Conservation (phyloP, 2,113 vertebrate species). For the Tetraodon nigroviridis region DNA sequence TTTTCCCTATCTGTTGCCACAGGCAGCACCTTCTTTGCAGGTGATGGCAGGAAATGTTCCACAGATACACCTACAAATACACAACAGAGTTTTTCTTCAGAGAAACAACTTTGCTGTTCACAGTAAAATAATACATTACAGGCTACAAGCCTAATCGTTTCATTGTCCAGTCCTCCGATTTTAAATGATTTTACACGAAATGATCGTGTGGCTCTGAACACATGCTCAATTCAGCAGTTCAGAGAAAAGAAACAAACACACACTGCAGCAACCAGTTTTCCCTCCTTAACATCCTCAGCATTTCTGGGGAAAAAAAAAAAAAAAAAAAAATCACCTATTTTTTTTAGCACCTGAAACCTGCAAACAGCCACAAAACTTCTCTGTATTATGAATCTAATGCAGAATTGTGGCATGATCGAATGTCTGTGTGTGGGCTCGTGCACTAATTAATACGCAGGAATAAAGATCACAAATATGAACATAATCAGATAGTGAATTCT, state of each 20-base stretch:
- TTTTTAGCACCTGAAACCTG: constrained; percentile 24
- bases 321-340: too few species aligned
- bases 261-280: constrained; percentile 49
- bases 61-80: constrained; percentile 84
- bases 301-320: too few species aligned
- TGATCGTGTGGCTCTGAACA: neutral
- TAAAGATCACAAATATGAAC: constrained; percentile 49
- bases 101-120: constrained; percentile 37
- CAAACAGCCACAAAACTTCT: constrained; percentile 52
- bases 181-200: neutral
- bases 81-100: constrained; percentile 70
- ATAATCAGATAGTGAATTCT: constrained; percentile 39
- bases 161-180: constrained; percentile 12
- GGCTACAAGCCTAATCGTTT: neutral
- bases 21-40: constrained; percentile 80
- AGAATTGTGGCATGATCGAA: constrained; percentile 43
- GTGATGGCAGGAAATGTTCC: constrained; percentile 79
- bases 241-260: constrained; percentile 25
- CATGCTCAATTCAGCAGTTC: neutral
- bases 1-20: constrained; percentile 69
- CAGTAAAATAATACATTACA: constrained; percentile 17
- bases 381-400: constrained; percentile 39
- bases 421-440: constrained; percentile 29
- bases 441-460: constrained; percentile 38
- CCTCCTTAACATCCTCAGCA: constrained; percentile 34